A percentile compares a stretch with the other conserved stretches of the same genome.
phyloP scores from a whole-genome alignment of 2,888 invertebrate species.

The Thereva nobilitata region DNA sequence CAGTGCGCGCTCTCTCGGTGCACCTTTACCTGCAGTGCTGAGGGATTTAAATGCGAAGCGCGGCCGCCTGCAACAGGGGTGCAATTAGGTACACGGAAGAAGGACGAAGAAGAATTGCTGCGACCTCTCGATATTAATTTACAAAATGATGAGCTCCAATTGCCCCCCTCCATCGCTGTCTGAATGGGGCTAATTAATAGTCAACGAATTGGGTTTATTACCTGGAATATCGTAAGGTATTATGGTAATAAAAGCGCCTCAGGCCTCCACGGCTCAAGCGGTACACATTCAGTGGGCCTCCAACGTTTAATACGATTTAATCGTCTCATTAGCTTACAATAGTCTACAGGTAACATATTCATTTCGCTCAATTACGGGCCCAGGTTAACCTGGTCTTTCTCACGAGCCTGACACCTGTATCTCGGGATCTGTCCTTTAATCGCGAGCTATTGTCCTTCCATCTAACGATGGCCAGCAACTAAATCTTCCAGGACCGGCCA shows the following conservation, averaged over 20 bases:
- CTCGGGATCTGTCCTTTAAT: conserved; percentile 26
- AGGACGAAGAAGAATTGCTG: conserved; percentile 15
- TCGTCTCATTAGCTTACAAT: conserved; percentile 22
- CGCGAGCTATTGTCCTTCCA: conserved; percentile 28
- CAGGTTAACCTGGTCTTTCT: conserved; percentile 17
- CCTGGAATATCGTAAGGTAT: no score
- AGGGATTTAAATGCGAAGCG: conserved; percentile 18
- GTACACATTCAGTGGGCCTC: background rate
- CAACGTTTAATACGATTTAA: conserved; percentile 4
- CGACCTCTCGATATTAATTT: conserved; percentile 1
- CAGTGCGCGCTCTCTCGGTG: no score
- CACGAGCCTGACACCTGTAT: conserved; percentile 32
- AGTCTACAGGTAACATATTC: conserved; percentile 19
- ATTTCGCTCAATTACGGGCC: conserved; percentile 8
- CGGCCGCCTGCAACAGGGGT: conserved; percentile 1
- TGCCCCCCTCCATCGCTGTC: background rate
- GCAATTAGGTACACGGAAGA: conserved; percentile 33
- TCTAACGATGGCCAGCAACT: conserved; percentile 28
- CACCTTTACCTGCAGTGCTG: conserved; percentile 9
- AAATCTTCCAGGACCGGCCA: conserved; percentile 25
- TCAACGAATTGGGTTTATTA: no score
- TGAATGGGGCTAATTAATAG: conserved; percentile 8
- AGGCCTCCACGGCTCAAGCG: background rate
- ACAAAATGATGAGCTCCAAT: background rate
- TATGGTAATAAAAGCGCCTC: background rate